phyloP scores from a whole-genome alignment of 30 jellyfish, hydroid and myxozoan genomes.

The Cassiopea xamachana region DNA sequence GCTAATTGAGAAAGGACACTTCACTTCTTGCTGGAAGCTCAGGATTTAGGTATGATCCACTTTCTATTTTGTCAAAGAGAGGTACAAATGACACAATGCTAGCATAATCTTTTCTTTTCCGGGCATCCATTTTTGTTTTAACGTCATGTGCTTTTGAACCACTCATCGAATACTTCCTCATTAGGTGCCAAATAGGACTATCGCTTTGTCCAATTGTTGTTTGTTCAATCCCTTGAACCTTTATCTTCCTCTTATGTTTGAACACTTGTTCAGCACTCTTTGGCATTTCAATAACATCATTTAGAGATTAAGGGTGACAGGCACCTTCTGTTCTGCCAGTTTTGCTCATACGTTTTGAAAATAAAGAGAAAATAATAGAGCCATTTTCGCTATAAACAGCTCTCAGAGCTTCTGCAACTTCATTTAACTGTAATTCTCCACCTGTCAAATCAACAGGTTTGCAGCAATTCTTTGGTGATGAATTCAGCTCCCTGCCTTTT shows the following conservation, averaged over 20 bases:
- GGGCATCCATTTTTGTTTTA: background rate
- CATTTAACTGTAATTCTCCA: background rate
- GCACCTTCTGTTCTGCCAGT: too few species aligned
- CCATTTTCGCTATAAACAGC: background rate
- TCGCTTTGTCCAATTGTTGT: background rate
- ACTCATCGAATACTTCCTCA: background rate
- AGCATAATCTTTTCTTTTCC: too few species aligned
- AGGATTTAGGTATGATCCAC: too few species aligned
- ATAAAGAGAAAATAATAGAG: background rate
- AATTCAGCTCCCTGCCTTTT: background rate
- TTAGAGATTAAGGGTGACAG: too few species aligned
- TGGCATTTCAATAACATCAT: too few species aligned
- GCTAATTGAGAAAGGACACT: too few species aligned
- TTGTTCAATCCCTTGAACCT: background rate
- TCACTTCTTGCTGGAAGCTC: too few species aligned
- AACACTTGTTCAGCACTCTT: too few species aligned
- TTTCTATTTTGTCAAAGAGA: too few species aligned
- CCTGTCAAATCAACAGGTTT: background rate
- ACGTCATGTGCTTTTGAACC: background rate
- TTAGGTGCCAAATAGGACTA: background rate
- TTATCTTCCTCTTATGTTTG: too few species aligned
- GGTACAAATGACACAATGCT: too few species aligned
- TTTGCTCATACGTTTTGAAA: too few species aligned
- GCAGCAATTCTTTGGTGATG: background rate
- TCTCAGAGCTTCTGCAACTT: background rate